Evolutionary conservation across 2,113 vertebrate genomes (phyloP), one percentile per base, ranked within the genome.

Genomic region (Leiothrix lutea): DNA sequence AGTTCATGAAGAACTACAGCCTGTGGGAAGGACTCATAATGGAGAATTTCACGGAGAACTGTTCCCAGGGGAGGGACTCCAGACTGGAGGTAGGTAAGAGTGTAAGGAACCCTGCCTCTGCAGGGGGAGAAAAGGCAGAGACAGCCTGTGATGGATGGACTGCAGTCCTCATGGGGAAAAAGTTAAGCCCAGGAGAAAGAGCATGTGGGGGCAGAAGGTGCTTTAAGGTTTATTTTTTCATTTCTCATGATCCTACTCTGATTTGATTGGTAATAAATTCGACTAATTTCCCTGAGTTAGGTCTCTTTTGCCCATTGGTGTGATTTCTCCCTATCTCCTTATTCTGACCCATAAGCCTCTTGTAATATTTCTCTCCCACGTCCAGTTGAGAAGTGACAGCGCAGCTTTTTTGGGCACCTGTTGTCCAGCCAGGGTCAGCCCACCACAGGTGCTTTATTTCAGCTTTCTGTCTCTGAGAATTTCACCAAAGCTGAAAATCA

Each of bases 181-280:
- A 36, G 36, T 14, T 50, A 57, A 58, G 22, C 33, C 23, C 31
- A 57, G 44, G 36, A 65, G 12, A 56, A 65, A 58, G 19, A 65
- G 26, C 0, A 0, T 7, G 33, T 58, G 28, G 6, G 4, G 4
- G 6, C 3, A 2, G 6, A 38, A 81, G 23, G 23, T 51, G 35
- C 36, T 88, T 57, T 48, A 64, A 56, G 44, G 16, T 57, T 65
- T 58, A 5, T 28, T 28, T 73, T 66, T 51, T 29, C 8, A 38
- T 80, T 73, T 66, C 12, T 44, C 33, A 21, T 20, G 12, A 33
- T 33, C 17, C 42, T 50, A 26, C 31, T 65, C 33, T 66, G 26
- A 44, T 65, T 72, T 19, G 36, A 44, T 50, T 44, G 26, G 31
- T 57, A 79, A 62, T 62, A 47, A 40, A 71, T 80, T 42, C 4